Percentiles rank a stretch among this genome's conserved stretches.
These are phyloP conservation scores for Zygothrica quintamaculata DNA, from an alignment of 2,888 invertebrate species.

Conservation along the genomic window DNA sequence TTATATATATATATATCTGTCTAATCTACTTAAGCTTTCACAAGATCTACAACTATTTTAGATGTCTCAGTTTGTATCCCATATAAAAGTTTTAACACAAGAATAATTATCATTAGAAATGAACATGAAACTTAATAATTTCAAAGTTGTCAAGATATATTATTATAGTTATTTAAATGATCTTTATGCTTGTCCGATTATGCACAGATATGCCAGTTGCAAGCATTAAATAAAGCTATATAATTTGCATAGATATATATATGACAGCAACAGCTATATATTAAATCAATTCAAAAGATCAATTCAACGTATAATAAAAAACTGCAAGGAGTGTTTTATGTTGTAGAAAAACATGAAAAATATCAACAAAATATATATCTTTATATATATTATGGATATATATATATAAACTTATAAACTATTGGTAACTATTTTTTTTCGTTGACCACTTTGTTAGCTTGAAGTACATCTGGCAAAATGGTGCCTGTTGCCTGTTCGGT, in stretches of 20 bases:
- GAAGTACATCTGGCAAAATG: slow-evolving; percentile 13
- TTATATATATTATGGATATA: not conserved
- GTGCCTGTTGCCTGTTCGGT: slow-evolving; percentile 31
- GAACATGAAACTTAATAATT: slow-evolving; percentile 26
- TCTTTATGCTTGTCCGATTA: too few relatives aligned
- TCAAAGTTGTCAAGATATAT: slow-evolving; percentile 8
- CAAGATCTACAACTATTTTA: slow-evolving; percentile 37
- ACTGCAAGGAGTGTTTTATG: too few relatives aligned
- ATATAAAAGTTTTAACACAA: slow-evolving; percentile 19
- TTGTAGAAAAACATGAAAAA: too few relatives aligned
- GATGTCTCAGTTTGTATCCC: slow-evolving; percentile 15
- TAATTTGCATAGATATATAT: too few relatives aligned
- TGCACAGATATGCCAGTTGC: too few relatives aligned
- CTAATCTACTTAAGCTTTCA: slow-evolving; percentile 25
- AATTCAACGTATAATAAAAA: too few relatives aligned
- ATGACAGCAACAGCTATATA: too few relatives aligned
- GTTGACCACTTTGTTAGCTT: slow-evolving; percentile 19
- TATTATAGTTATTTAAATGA: slow-evolving; percentile 10
- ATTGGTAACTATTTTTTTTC: not conserved
- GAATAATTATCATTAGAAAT: slow-evolving; percentile 22
- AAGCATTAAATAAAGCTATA: too few relatives aligned
- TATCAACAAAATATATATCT: not conserved
- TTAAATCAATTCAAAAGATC: too few relatives aligned
- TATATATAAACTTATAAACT: not conserved
- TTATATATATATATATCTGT: not conserved